Evolutionary conservation across 2,888 invertebrate species (phyloP), one percentile per base, ranked within the genome.

Genomic region (Seira sanloemensis): DNA sequence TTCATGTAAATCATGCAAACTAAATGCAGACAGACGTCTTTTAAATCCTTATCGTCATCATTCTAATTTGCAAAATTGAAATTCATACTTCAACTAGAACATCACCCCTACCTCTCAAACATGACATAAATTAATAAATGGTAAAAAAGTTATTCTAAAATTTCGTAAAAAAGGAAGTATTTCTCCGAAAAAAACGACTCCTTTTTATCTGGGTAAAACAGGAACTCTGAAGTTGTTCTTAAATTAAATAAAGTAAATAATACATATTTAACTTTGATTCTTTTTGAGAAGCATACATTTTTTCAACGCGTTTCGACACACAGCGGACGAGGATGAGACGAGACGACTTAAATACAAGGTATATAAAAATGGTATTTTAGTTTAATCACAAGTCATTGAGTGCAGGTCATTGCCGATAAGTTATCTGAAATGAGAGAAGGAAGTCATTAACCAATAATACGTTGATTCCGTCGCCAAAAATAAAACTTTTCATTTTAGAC

Each of bases 321-420:
- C n/a, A n/a, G n/a, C n/a, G n/a, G n/a, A n/a, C n/a, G n/a, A n/a
- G n/a, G n/a, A n/a, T n/a, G n/a, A n/a, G n/a, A n/a, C n/a, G n/a
- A n/a, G n/a, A n/a, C n/a, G n/a, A 37, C 37, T 37, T 37, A 37
- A 37, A 37, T 9, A 37, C 37, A n/a, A n/a, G n/a, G n/a, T n/a
- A n/a, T n/a, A n/a, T n/a, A n/a, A n/a, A n/a, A n/a, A n/a, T n/a
- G n/a, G n/a, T 37, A 37, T 9, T 37, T 5, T 12, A 37, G 5
- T 12, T 37, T 37, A 50, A 75, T 81, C 81, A 81, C 69, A 81
- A 69, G 19, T 62, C 58, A 25, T 75, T 87, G 4, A 90, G 83
- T 0, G 96, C 96, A 82, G 94, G 86, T 87, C 87, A 88, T 88
- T 68, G 82, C 81, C 23, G 87, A 78, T 68, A 87, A 50, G 84